phyloP scores from a whole-genome alignment of 1,140 invertebrate genomes.

The Pseudomyrmex flavicornis region DNA sequence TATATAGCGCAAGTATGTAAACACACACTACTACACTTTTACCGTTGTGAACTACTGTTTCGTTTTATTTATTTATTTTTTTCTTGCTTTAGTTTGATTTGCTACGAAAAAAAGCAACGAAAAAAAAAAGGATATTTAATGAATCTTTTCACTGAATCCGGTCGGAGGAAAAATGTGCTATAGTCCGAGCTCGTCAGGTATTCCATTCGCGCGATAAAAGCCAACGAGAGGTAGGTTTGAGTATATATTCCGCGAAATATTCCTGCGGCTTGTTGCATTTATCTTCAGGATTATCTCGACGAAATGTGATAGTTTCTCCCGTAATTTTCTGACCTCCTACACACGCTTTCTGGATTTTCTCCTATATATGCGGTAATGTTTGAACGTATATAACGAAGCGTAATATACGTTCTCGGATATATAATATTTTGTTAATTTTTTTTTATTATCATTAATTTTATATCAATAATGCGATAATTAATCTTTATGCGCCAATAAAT shows the following conservation, averaged over 20 bases:
- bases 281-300: conserved; percentile 17
- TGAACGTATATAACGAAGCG: background rate
- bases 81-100: background rate
- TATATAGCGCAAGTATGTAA: background rate
- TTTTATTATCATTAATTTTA: background rate
- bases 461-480: background rate
- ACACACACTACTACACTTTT: background rate
- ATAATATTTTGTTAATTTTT: background rate
- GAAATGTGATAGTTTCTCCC: conserved; percentile 1
- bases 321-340: conserved; percentile 24
- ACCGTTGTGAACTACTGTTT: background rate
- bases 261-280: conserved; percentile 29
- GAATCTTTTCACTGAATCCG: no score
- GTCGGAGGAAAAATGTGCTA: conserved; percentile 16
- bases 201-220: conserved; percentile 10
- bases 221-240: conserved; percentile 18
- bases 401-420: conserved; percentile 8
- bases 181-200: background rate
- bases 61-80: background rate
- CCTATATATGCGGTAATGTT: background rate
- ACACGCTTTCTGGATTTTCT: background rate
- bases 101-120: background rate
- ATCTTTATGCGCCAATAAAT: no score
- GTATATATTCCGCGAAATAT: conserved; percentile 14
- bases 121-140: no score